Percentiles rank a stretch among this genome's conserved stretches.
Evolutionary conservation across 2,888 invertebrate species (phyloP).

Genomic region (Clivina fossor): DNA sequence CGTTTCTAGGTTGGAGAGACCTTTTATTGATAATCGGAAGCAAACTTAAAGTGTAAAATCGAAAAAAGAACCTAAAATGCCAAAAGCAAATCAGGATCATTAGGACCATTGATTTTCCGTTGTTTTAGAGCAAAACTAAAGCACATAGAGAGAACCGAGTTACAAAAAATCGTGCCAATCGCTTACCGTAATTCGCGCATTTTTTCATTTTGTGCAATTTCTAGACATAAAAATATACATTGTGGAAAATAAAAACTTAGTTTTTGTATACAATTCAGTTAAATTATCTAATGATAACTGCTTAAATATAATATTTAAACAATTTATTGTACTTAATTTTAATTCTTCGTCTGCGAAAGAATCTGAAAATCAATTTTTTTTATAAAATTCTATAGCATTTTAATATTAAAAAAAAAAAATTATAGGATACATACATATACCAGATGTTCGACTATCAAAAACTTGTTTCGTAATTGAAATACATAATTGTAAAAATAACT

Average conservation of each 20-base stretch:
- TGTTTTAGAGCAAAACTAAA: no score
- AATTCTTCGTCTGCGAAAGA: slow-evolving; percentile 64
- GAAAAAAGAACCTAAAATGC: no score
- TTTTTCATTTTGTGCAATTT: slow-evolving; percentile 68
- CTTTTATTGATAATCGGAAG: no score
- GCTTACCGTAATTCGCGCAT: slow-evolving; percentile 65
- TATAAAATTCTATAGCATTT: no score
- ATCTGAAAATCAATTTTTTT: no score
- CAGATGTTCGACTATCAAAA: slow-evolving; percentile 56
- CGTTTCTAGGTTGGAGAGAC: no score
- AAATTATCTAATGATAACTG: slow-evolving; percentile 57
- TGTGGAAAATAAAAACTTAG: slow-evolving; percentile 65
- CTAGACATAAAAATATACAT: slow-evolving; percentile 64
- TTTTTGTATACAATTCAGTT: slow-evolving; percentile 58
- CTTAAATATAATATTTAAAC: slow-evolving; percentile 57
- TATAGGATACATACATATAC: slow-evolving; percentile 60
- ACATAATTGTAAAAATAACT: slow-evolving; percentile 61
- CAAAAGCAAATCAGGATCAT: no score
- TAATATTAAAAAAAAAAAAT: no score
- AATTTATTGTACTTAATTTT: slow-evolving; percentile 60
- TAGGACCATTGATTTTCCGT: no score
- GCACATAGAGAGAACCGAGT: no score
- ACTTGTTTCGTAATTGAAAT: slow-evolving; percentile 58
- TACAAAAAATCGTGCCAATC: no score
- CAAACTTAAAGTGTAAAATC: no score